Base-by-base conservation (phyloP, 2,113 vertebrate genomes). In the Malurus elegans region DNA sequence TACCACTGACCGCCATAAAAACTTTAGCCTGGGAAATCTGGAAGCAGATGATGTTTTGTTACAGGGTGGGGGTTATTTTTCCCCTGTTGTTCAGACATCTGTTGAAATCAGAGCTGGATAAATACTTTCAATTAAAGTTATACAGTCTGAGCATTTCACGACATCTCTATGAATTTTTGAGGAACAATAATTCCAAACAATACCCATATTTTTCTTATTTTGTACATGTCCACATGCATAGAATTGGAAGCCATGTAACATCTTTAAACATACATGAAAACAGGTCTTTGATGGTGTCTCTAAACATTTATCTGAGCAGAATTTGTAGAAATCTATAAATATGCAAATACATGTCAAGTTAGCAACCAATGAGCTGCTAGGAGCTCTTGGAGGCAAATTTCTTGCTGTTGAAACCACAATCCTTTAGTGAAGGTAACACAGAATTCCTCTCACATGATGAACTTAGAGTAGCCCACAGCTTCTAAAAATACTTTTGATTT, bases 51-150 rank as follows among this genome's bases (percentile, higher is more conserved):
- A 88, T 86, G 79, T 86, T 93, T 96, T 93, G 58, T n/a, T 89
- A 81, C 50, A 86, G 92, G 78, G 48, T 78, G 61, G 40, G 61
- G 6, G 2, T 11, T 21, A 74, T 79, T 83, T 91, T 91, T 9
- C 42, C 67, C 71, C 54, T 4, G 8, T 93, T 95, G 29, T 83
- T 91, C 70, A 82, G 90, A 95, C 94, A 95, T 93, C 94, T 96
- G 93, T 94, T 97, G 93, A 95, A 95, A 94, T 88, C 58, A 95
- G 85, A 96, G 64, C 85, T 83, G 82, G 88, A 94, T 69, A 95
- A 97, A 90, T 93, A 85, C 29, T 90, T 90, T 38, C 14, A 3
- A 88, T 89, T 90, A 82, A 96, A 90, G 40, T 72, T 92, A 47
- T 67, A 69, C 60, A 60, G 72, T 64, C 75, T 44, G 66, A 88